Base-by-base conservation (phyloP, 2,797 vertebrate species). In the Melanotaenia parkinsoni region DNA sequence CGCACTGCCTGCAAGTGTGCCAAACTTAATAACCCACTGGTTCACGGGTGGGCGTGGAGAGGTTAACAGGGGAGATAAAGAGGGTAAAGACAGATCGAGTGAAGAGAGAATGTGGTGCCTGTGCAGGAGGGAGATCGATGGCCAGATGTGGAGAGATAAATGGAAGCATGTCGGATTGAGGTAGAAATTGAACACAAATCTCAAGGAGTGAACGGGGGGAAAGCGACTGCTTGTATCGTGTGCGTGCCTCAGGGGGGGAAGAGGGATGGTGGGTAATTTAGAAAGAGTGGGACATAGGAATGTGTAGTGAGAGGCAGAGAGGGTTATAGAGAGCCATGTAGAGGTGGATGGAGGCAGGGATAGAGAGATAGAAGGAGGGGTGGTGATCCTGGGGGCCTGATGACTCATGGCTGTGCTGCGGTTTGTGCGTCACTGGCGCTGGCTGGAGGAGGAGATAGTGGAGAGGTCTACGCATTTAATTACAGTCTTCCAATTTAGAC, bases 391-490 rank as follows among this genome's bases (percentile, higher is more conserved):
- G 91, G 92, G 93, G 95, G 94, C 92, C 92, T 92, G 94, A 94
- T 95, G 95, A 95, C 93, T 95, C 95, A 95, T 94, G 93, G 92
- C 92, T 92, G 93, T 93, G 94, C 94, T 94, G 94, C 93, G 93
- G 88, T 91, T 93, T 91, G 94, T 95, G 94, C 94, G 94, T 95
- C 94, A 95, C 94, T 88, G 92, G 93, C 89, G 93, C 93, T 94
- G 93, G 95, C 94, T 95, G 94, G 94, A 94, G 94, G 93, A 95
- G 94, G 93, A 95, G 94, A 95, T 94, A 95, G 94, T 94, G 91
- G 93, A 94, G 93, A 95, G 93, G 94, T 94, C 94, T 95, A 94
- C 94, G 92, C 93, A 94, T 95, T 95, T 95, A 95, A 95, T 95
- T 95, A 95, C 94, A 94, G 93, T 92, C 92, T 95, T 93, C 92